Base-by-base conservation (phyloP, 1,140 invertebrate genomes). In the Sycobia sp. region DNA sequence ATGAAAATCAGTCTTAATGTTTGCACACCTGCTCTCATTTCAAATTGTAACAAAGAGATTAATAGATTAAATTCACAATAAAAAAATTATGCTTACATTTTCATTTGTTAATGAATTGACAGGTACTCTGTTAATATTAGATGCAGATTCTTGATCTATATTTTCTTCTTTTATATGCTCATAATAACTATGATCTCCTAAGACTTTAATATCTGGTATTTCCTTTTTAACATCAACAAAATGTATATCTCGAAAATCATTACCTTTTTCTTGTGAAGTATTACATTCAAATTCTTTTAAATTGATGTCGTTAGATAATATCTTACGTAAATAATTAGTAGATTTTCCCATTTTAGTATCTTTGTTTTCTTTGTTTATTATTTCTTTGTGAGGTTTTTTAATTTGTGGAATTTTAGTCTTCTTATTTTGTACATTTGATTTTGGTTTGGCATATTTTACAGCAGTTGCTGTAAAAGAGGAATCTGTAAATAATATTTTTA, bases 301-400 rank as follows among this genome's bases (percentile, higher is more conserved):
- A 50, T 71, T 76, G 18, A 71, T 59, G 56, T 79, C 76, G 47
- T 73, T 74, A 8, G 74, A 71, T 16, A 80, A 55, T 67, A 80
- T 76, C 53, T 80, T 77, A 51, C 77, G 69, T 38, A 80, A 62
- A 65, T 76, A 78, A 76, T 75, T 79, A 14, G 74, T 71, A n/a
- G 77, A 71, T 46, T 78, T 77, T 60, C 76, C 76, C 16, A 50
- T 23, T 57, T 74, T 75, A 8, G 75, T 55, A 55, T 78, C 71
- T 32, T 80, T 80, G 55, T 79, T 81, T 43, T 81, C 79, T 54
- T 81, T 81, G 63, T 81, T 81, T n/a, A 77, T 65, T 5, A 62
- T 73, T 62, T 78, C 78, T 36, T 72, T 65, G 20, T 34, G 69
- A 0, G 75, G 72, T 59, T 81, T 81, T 49, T 75, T 76, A 23